Base-by-base conservation (phyloP, 2,888 invertebrate genomes). In the Sarcophaga carnaria region DNA sequence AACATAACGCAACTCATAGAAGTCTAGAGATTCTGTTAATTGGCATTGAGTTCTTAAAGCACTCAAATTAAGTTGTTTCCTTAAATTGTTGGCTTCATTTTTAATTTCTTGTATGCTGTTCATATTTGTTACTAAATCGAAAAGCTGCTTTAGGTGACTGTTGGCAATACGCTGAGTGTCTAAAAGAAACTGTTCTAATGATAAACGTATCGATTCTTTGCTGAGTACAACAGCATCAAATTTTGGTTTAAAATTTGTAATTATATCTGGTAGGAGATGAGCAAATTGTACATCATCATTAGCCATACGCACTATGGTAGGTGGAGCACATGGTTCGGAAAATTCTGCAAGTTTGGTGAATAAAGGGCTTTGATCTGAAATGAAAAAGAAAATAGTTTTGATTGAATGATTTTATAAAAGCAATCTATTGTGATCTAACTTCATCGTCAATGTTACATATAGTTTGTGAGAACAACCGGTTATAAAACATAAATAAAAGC, bases 1-100 rank as follows among this genome's bases (percentile, higher is more conserved):
- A 91, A 97, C 96, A 93, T 96, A 97, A 91, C 96, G 96, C 88
- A 95, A 94, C 63, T 95, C 95, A 96, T 97, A 97, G 10, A 97
- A 96, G 88, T 96, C 95, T 25, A 95, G 92, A 60, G 93, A 92
- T 8, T 92, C 92, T 3, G 94, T 94, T n/a, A 97, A 93, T 81
- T 94, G 94, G 0, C 96, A 93, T 4, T 95, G 94, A 17, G 94
- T 92, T 91, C 96, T 96, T 64, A 97, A 95, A 12, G 93, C 91
- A 4, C 94, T 93, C 96, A 97, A 97, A 90, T 96, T 95, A 63
- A 94, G 91, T 0, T 95, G 95, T 3, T 95, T 94, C 90, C 95
- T 95, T 49, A 96, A 94, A 91, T 95, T 95, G 76, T 95, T 94
- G 0, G 96, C 95, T 89, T 96, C 96, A 89, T 96, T 95, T 76